Conservation (phyloP, 2,113 vertebrate species). For the Platysteira castanea region DNA sequence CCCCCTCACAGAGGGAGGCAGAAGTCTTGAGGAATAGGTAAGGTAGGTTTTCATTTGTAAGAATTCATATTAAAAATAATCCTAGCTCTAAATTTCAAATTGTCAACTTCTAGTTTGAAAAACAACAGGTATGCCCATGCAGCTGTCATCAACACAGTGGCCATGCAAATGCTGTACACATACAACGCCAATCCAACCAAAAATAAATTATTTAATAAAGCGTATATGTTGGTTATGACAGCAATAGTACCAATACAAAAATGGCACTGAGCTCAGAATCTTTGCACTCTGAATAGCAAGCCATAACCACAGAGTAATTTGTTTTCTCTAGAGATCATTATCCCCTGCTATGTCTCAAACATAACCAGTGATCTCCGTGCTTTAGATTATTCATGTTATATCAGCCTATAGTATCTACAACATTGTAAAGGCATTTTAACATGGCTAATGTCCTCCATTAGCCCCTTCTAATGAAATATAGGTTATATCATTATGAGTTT, state of each 20-base stretch:
- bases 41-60: slow-evolving; percentile 60
- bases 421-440: slow-evolving; percentile 60
- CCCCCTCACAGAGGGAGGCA: slow-evolving; percentile 77
- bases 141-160: slow-evolving; percentile 42
- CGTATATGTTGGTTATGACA: slow-evolving; percentile 46
- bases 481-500: slow-evolving; percentile 79
- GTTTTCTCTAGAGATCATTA: slow-evolving; percentile 33
- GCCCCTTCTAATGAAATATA: slow-evolving; percentile 83
- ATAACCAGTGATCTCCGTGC: slow-evolving; percentile 78
- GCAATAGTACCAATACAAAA: slow-evolving; percentile 62
- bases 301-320: slow-evolving; percentile 29
- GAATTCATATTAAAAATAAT: slow-evolving; percentile 65
- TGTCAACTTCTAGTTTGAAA: slow-evolving; percentile 43
- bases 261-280: slow-evolving; percentile 41
- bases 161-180: slow-evolving; percentile 57
- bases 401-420: slow-evolving; percentile 60
- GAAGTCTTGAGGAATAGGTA: slow-evolving; percentile 69
- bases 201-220: slow-evolving; percentile 52
- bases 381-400: slow-evolving; percentile 66
- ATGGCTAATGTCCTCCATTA: slow-evolving; percentile 84
- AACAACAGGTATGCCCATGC: slow-evolving; percentile 40
- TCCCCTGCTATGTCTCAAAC: slow-evolving; percentile 70
- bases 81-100: slow-evolving; percentile 67
- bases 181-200: slow-evolving; percentile 36
- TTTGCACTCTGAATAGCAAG: slow-evolving; percentile 52